phyloP scores from a whole-genome alignment of 2,797 vertebrate genomes.

The Melanotaenia trifasciata region DNA sequence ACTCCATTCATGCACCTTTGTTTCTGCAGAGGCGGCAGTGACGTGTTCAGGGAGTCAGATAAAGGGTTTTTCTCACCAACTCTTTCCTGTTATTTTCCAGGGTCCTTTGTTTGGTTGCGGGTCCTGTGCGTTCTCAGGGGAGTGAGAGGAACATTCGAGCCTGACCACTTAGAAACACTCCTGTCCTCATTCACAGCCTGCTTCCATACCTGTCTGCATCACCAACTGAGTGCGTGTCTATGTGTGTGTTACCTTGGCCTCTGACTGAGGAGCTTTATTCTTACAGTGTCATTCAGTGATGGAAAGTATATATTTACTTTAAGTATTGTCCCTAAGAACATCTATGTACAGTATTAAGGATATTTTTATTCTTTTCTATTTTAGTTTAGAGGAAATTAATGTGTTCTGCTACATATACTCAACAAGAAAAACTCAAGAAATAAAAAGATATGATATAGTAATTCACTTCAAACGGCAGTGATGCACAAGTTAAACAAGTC shows the following conservation, averaged over 20 bases:
- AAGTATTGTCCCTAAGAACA: too few relatives aligned
- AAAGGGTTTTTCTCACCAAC: conserved; percentile 98
- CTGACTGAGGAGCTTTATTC: conserved; percentile 20
- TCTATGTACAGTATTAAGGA: background rate
- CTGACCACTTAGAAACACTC: conserved; percentile 54
- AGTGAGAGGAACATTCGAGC: conserved; percentile 84
- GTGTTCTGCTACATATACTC: background rate
- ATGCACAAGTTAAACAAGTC: background rate
- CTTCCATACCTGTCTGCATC: conserved; percentile 59
- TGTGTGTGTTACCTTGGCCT: conserved; percentile 47
- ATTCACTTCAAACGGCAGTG: background rate
- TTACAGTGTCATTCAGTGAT: background rate
- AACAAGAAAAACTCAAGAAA: background rate
- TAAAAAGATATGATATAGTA: background rate
- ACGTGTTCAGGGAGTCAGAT: conserved; percentile 97
- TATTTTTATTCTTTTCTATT: background rate
- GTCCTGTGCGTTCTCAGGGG: conserved; percentile 92
- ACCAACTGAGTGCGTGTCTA: background rate
- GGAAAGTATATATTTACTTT: background rate
- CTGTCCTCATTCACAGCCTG: conserved; percentile 32
- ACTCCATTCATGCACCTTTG: conserved; percentile 92
- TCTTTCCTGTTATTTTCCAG: conserved; percentile 98
- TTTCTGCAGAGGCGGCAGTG: conserved; percentile 91
- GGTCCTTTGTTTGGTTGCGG: conserved; percentile 96
- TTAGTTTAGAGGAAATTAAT: background rate